These are phyloP conservation scores for Linyphia triangularis DNA, from an alignment of 2,888 invertebrate genomes.

Conservation along the genomic window DNA sequence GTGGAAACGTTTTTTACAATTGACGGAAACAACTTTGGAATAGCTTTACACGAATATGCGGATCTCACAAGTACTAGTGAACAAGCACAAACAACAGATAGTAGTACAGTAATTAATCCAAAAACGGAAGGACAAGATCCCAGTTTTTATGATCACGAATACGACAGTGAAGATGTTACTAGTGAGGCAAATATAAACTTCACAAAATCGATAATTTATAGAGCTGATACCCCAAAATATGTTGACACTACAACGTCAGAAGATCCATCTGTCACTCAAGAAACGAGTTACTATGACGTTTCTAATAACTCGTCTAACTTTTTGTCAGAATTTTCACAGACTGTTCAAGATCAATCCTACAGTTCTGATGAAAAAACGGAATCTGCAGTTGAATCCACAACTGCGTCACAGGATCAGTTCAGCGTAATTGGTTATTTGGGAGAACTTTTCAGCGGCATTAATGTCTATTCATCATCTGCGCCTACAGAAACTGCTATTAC, in stretches of 20 bases:
- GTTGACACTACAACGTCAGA: slow-evolving; percentile 3
- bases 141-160: neutral
- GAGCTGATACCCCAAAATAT: neutral
- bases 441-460: slow-evolving; percentile 17
- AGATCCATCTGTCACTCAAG: neutral
- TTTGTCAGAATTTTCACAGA: neutral
- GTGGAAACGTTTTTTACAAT: neutral
- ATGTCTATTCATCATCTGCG: neutral
- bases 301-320: neutral
- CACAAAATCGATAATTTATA: neutral
- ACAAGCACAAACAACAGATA: neutral
- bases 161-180: neutral
- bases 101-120: no score
- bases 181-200: neutral
- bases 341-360: neutral
- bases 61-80: neutral
- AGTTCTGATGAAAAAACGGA: neutral
- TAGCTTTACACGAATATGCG: slow-evolving; percentile 11
- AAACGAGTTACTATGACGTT: neutral
- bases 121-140: neutral
- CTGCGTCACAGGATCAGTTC: neutral
- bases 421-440: slow-evolving; percentile 7
- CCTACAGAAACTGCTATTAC: neutral
- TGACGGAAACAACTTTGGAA: neutral
- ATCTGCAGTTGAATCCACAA: neutral